These are phyloP conservation scores for Mimachlamys varia DNA, from an alignment of 2,888 invertebrate genomes.

Conservation along the genomic window DNA sequence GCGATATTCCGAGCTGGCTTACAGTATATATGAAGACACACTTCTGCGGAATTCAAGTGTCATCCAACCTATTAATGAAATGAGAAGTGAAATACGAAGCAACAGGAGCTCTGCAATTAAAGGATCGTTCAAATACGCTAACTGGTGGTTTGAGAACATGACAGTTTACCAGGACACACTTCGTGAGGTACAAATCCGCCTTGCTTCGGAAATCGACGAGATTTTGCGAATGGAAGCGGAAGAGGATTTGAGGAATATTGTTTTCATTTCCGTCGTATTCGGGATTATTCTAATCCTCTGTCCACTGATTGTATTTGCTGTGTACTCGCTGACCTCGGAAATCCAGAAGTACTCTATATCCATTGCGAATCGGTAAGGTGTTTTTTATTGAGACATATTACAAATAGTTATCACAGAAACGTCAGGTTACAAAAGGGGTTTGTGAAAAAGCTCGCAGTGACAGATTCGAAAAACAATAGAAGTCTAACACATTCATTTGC, in stretches of 20 bases:
- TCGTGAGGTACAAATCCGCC: slow-evolving; percentile 58
- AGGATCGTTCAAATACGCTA: slow-evolving; percentile 60
- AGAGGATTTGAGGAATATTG: slow-evolving; percentile 68
- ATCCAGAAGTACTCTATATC: slow-evolving; percentile 75
- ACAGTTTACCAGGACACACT: slow-evolving; percentile 62
- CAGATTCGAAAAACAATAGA: too few relatives aligned
- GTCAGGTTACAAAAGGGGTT: too few relatives aligned
- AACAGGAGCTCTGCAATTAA: slow-evolving; percentile 53
- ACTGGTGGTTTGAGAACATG: slow-evolving; percentile 70
- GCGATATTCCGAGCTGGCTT: slow-evolving; percentile 69
- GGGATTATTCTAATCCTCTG: slow-evolving; percentile 70
- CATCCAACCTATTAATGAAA: slow-evolving; percentile 44
- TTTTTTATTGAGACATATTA: neutral
- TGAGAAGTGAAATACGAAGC: slow-evolving; percentile 63
- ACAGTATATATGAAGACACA: slow-evolving; percentile 65
- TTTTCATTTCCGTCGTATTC: slow-evolving; percentile 72
- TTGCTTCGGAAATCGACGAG: slow-evolving; percentile 59
- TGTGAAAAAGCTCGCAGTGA: too few relatives aligned
- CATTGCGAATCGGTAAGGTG: slow-evolving; percentile 70
- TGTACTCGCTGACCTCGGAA: slow-evolving; percentile 74
- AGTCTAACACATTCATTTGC: too few relatives aligned
- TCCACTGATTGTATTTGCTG: slow-evolving; percentile 73
- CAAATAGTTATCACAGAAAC: too few relatives aligned
- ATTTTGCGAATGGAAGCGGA: slow-evolving; percentile 58
- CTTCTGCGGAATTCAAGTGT: slow-evolving; percentile 53